A percentile compares a stretch with the other conserved stretches of the same genome.
Conservation (phyloP, 23 tunicate species). For the Halocynthia roretzi region DNA sequence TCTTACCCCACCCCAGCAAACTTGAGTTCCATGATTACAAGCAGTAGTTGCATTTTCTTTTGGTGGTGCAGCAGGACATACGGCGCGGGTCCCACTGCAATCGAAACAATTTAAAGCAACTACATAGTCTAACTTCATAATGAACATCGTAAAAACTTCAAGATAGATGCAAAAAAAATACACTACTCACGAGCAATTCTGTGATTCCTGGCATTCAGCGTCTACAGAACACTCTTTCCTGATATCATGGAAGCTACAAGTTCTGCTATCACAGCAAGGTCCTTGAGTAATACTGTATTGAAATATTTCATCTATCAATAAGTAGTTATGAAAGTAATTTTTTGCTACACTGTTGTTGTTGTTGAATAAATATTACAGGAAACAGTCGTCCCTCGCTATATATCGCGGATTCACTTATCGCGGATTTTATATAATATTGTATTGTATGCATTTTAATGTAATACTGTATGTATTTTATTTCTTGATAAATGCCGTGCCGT, state of each 20-base stretch:
- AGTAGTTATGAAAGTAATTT: too few species aligned
- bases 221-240: slow-evolving; percentile 29
- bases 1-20: slow-evolving; percentile 68
- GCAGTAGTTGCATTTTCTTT: slow-evolving; percentile 19
- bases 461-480: too few species aligned
- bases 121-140: not conserved
- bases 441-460: too few species aligned
- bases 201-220: slow-evolving; percentile 53
- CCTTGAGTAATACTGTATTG: slow-evolving; percentile 63
- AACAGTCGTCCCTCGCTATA: too few species aligned
- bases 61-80: slow-evolving; percentile 55
- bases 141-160: not conserved
- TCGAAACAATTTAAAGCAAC: not conserved
- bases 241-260: slow-evolving; percentile 26
- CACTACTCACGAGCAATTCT: slow-evolving; percentile 50
- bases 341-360: too few species aligned
- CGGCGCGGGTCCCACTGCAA: slow-evolving; percentile 30
- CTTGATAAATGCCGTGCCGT: too few species aligned
- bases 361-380: too few species aligned
- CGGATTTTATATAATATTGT: too few species aligned
- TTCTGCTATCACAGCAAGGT: slow-evolving; percentile 55
- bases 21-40: slow-evolving; percentile 64
- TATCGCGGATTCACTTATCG: too few species aligned
- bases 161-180: not conserved
- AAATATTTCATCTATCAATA: not conserved